These are phyloP conservation scores for Myathropa florea DNA, from an alignment of 2,888 invertebrate genomes.

Conservation along the genomic window DNA sequence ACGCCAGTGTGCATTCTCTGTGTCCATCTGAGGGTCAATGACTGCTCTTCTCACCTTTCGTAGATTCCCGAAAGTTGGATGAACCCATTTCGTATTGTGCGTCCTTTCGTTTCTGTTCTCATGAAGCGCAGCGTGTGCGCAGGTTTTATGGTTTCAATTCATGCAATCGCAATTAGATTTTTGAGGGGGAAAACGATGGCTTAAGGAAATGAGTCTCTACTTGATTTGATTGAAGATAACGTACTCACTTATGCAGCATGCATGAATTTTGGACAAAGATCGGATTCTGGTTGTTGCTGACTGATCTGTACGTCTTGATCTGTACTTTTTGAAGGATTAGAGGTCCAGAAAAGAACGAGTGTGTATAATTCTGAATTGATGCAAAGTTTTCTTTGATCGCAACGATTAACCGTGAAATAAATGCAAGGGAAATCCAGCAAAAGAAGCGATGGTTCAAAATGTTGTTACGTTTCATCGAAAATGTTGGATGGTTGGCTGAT, in stretches of 20 bases:
- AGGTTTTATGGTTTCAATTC: conserved; percentile 23
- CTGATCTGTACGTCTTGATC: too few species aligned
- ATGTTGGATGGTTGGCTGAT: too few species aligned
- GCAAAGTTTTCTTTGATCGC: too few species aligned
- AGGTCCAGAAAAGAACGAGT: too few species aligned
- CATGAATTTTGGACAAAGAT: neutral
- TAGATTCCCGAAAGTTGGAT: conserved; percentile 65
- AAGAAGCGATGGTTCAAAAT: too few species aligned
- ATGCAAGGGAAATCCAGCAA: too few species aligned
- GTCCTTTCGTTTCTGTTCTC: conserved; percentile 39
- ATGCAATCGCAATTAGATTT: conserved; percentile 36
- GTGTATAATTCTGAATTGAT: too few species aligned
- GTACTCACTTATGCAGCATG: neutral
- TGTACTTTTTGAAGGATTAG: too few species aligned
- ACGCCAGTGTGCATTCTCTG: conserved; percentile 40
- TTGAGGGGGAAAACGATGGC: neutral
- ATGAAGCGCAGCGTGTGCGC: conserved; percentile 29
- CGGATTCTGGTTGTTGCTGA: neutral
- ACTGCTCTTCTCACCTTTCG: conserved; percentile 68
- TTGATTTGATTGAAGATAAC: neutral
- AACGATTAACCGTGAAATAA: too few species aligned
- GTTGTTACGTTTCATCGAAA: too few species aligned
- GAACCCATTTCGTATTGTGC: conserved; percentile 50
- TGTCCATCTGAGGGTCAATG: conserved; percentile 65
- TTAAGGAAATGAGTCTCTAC: conserved; percentile 39